Base-by-base conservation (phyloP, 1,140 invertebrate species). In the Araneus ventricosus region DNA sequence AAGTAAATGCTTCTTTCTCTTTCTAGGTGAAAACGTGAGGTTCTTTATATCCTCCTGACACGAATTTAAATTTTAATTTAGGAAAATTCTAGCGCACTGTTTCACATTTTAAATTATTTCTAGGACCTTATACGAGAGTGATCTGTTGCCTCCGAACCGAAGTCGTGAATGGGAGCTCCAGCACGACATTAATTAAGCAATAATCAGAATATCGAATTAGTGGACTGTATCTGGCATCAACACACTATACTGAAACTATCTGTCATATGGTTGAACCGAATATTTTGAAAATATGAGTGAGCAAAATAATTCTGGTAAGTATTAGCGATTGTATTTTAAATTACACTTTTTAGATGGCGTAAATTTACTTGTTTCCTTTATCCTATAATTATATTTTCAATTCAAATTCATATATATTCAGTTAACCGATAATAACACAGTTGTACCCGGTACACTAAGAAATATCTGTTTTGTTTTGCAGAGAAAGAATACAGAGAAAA, bases 401-500 rank as follows among this genome's bases (percentile, higher is more conserved):
- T 52, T 20, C 10, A 85, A 85, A n/a, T 30, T 10, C 8, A 22
- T 22, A 7, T 61, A 5, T 27, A 34, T 63, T 80, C 30, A 37
- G 17, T 52, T 37, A 7, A 14, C 39, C 30, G 17, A 39, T 39
- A 34, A 8, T 80, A 24, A 20, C 75, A 1, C 7, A 22, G n/a
- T 52, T 41, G 10, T 30, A 41, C n/a, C 41, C 10, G 80, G 70
- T 22, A 20, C 10, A 27, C 14, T 82, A n/a, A 45, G 24, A n/a
- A 45, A 82, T 10, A 41, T 70, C 30, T 70, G 22, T 91, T 41
- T 84, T 91, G 10, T 61, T 94, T 96, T 96, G 88, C 95, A 96
- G 96, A 96, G 92, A 95, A 95, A 94, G 95, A 96, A 45, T 97
- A 96, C 95, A 45, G 89, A 84, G 97, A 98, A 94, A 97, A 97